phyloP scores from a whole-genome alignment of 2,888 invertebrate genomes.

The Diadegma fenestrale region DNA sequence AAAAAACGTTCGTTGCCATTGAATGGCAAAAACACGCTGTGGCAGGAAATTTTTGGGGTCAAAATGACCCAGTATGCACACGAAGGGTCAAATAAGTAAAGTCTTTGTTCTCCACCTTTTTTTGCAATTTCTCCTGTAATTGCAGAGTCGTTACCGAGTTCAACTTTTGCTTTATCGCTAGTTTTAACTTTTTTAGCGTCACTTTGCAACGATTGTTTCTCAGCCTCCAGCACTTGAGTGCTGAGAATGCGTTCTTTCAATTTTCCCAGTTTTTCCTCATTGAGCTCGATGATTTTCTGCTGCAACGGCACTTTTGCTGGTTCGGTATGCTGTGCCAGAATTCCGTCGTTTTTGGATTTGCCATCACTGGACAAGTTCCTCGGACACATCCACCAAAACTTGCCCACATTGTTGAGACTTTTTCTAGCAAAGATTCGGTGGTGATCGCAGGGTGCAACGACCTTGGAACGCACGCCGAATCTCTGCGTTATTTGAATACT shows the following conservation, averaged over 20 bases:
- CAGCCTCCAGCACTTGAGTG: slow-evolving; percentile 64
- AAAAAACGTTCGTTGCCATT: too few species aligned
- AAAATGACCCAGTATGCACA: background rate
- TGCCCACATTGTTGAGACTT: slow-evolving; percentile 65
- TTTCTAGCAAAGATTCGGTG: slow-evolving; percentile 72
- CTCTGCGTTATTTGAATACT: slow-evolving; percentile 79
- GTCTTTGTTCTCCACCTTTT: slow-evolving; percentile 43
- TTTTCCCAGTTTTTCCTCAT: slow-evolving; percentile 79
- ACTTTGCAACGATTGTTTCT: slow-evolving; percentile 45
- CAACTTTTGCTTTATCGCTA: slow-evolving; percentile 56
- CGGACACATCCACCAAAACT: slow-evolving; percentile 70
- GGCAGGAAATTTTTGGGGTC: background rate
- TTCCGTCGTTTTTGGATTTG: slow-evolving; percentile 66
- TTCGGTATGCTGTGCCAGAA: slow-evolving; percentile 58
- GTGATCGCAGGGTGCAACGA: slow-evolving; percentile 73
- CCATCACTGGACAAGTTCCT: slow-evolving; percentile 69
- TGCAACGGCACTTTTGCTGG: slow-evolving; percentile 59
- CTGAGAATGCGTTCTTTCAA: slow-evolving; percentile 80
- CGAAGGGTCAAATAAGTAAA: background rate
- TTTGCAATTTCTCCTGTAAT: slow-evolving; percentile 62
- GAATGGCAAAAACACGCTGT: too few species aligned
- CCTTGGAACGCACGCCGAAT: slow-evolving; percentile 68
- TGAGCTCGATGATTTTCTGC: slow-evolving; percentile 77
- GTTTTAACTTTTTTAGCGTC: slow-evolving; percentile 60
- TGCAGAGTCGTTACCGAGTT: slow-evolving; percentile 44